phyloP scores from a whole-genome alignment of 1,140 invertebrate species.

The Limonius californicus region DNA sequence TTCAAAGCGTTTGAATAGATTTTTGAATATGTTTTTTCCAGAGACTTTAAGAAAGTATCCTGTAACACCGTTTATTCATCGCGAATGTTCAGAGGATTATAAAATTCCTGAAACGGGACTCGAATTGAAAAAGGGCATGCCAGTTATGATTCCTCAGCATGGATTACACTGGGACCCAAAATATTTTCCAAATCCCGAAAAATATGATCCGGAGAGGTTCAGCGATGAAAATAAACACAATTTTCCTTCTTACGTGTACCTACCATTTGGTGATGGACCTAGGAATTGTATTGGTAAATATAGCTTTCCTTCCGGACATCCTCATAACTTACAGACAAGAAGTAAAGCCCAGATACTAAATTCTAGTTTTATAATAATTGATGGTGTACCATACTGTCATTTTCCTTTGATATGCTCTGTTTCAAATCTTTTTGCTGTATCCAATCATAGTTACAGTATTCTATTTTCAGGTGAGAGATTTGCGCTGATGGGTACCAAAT shows the following conservation, averaged over 20 bases:
- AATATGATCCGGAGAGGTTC: constrained; percentile 66
- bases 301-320: too few species aligned
- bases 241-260: constrained; percentile 45
- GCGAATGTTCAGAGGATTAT: constrained; percentile 44
- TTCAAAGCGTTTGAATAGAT: too few species aligned
- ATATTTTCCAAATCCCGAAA: constrained; percentile 57
- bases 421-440: neutral
- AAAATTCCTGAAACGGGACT: constrained; percentile 41
- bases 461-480: constrained; percentile 33
- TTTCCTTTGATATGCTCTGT: too few species aligned
- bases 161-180: constrained; percentile 49
- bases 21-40: constrained; percentile 25
- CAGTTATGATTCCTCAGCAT: constrained; percentile 43
- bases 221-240: constrained; percentile 45
- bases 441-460: neutral
- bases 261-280: constrained; percentile 59
- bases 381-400: too few species aligned
- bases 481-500: constrained; percentile 31
- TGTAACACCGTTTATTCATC: constrained; percentile 53
- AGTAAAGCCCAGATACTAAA: too few species aligned
- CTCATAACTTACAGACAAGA: too few species aligned
- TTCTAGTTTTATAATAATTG: too few species aligned
- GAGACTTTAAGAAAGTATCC: constrained; percentile 52
- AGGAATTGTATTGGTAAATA: constrained; percentile 55
- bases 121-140: constrained; percentile 44